Evolutionary conservation across 2,888 invertebrate genomes (phyloP).

Genomic region (Phaonia tiefii): DNA sequence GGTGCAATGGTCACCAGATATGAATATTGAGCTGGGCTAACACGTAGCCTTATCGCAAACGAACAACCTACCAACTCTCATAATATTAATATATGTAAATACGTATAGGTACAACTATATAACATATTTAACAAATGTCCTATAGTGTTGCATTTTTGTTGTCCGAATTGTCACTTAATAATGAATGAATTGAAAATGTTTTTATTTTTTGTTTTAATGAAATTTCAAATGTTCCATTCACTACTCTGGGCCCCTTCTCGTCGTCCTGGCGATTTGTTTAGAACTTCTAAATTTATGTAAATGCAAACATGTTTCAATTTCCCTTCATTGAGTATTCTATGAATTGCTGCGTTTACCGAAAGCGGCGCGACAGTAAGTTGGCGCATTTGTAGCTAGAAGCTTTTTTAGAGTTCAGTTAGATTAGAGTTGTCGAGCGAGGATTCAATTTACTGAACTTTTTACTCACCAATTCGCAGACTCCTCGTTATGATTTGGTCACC

Average conservation of each 20-base stretch:
- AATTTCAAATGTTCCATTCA: constrained; percentile 12
- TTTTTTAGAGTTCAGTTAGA: neutral
- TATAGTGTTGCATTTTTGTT: neutral
- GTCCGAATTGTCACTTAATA: neutral
- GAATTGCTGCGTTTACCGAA: neutral
- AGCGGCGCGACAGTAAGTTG: too few relatives aligned
- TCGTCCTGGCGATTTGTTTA: constrained; percentile 10
- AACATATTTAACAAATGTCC: neutral
- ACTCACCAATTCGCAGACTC: constrained; percentile 85
- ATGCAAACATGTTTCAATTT: constrained; percentile 81
- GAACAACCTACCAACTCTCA: neutral
- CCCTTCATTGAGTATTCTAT: constrained; percentile 62
- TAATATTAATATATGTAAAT: neutral
- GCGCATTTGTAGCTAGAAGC: too few relatives aligned
- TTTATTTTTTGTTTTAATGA: constrained; percentile 13
- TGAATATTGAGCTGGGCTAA: constrained; percentile 70
- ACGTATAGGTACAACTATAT: too few relatives aligned
- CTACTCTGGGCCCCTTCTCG: neutral
- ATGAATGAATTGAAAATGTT: neutral
- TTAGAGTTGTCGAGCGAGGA: neutral
- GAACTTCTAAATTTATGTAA: constrained; percentile 43
- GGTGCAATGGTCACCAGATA: constrained; percentile 77
- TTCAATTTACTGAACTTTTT: constrained; percentile 14
- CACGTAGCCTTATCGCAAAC: neutral
- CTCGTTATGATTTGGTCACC: constrained; percentile 92